phyloP scores from a whole-genome alignment of 1,140 invertebrate species.

The Lasioglossum albipes region DNA sequence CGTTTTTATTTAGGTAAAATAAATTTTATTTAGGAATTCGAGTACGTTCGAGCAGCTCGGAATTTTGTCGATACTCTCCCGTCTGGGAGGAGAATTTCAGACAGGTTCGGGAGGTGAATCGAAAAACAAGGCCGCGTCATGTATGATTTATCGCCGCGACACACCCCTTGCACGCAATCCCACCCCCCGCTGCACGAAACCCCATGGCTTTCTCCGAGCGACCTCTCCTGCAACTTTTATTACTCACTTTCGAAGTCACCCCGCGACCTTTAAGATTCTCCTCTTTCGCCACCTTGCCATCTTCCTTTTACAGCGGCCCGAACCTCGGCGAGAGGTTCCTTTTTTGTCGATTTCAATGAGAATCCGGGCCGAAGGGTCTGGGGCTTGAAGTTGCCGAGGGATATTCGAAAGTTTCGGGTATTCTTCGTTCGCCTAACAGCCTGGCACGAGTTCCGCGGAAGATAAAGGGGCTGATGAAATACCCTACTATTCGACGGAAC shows the following conservation, averaged over 20 bases:
- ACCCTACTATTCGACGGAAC: constrained; percentile 16
- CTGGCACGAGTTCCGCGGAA: constrained; percentile 35
- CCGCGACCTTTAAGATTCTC: constrained; percentile 57
- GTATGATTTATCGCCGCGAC: constrained; percentile 63
- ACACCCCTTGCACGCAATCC: constrained; percentile 4
- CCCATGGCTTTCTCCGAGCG: constrained; percentile 2
- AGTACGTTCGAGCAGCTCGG: too few relatives aligned
- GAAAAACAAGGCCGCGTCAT: constrained; percentile 62
- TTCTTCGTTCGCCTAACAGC: constrained; percentile 30
- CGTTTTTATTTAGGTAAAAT: too few relatives aligned
- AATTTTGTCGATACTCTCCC: not conserved
- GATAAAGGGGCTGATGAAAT: constrained; percentile 58
- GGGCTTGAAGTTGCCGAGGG: constrained; percentile 29
- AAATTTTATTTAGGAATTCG: too few relatives aligned
- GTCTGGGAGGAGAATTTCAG: constrained; percentile 19
- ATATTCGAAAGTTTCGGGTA: constrained; percentile 54
- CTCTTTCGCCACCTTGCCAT: constrained; percentile 24
- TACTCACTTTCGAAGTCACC: constrained; percentile 63
- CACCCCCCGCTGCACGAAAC: too few relatives aligned
- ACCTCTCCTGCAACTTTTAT: constrained; percentile 59
- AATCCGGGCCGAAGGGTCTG: too few relatives aligned
- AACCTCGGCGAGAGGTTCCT: constrained; percentile 10
- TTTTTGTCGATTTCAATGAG: constrained; percentile 47
- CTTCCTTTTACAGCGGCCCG: not conserved
- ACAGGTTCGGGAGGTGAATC: not conserved